A percentile compares a stretch with the other conserved stretches of the same genome.
phyloP scores from a whole-genome alignment of 2,797 vertebrate genomes.

The Avahi laniger region DNA sequence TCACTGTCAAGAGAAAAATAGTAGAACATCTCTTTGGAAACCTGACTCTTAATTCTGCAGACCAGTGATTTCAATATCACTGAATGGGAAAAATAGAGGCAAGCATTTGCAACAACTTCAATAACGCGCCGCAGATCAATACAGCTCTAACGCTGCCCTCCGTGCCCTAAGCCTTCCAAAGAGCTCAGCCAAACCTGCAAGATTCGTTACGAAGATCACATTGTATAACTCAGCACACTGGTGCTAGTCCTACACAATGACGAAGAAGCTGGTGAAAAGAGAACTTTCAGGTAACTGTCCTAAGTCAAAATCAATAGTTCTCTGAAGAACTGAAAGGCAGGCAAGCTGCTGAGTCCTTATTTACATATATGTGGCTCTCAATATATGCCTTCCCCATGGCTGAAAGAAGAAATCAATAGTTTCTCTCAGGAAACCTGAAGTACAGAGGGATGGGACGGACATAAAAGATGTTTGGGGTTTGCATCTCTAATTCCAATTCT shows the following conservation, averaged over 20 bases:
- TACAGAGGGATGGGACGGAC: not conserved
- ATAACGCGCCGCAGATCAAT: conserved; percentile 82
- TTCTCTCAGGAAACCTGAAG: conserved; percentile 21
- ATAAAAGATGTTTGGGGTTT: conserved; percentile 42
- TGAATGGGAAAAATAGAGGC: conserved; percentile 79
- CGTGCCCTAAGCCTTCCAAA: conserved; percentile 63
- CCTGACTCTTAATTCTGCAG: conserved; percentile 79
- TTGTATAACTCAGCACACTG: not conserved
- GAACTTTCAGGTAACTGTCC: conserved; percentile 57
- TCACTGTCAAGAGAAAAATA: conserved; percentile 71
- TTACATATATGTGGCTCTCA: conserved; percentile 75
- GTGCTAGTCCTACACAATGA: not conserved
- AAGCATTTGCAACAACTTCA: conserved; percentile 81
- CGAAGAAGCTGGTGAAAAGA: not conserved
- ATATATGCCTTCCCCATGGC: conserved; percentile 60
- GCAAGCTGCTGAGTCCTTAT: conserved; percentile 42
- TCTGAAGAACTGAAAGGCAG: conserved; percentile 37
- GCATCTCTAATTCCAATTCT: conserved; percentile 46
- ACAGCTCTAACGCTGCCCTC: conserved; percentile 67
- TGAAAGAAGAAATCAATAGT: conserved; percentile 78
- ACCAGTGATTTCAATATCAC: conserved; percentile 79
- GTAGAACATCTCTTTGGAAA: conserved; percentile 60
- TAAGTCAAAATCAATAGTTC: conserved; percentile 67
- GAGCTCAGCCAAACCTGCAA: conserved; percentile 31
- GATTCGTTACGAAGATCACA: conserved; percentile 65